phyloP scores from a whole-genome alignment of 2,797 vertebrate genomes.

The Myripristis jacobus region DNA sequence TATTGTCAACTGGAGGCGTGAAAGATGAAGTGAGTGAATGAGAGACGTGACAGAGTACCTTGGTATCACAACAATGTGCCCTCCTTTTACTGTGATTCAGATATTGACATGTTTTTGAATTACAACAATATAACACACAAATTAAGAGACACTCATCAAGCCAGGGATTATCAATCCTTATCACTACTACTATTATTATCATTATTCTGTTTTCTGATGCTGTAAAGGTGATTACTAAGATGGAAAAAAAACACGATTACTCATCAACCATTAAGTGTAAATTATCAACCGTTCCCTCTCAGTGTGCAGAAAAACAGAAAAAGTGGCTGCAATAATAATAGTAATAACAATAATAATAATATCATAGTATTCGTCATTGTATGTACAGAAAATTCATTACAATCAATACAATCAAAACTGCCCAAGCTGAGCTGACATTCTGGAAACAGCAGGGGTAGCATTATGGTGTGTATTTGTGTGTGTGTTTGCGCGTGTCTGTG shows the following conservation, averaged over 20 bases:
- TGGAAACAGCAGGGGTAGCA: slow-evolving; percentile 80
- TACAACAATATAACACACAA: slow-evolving; percentile 87
- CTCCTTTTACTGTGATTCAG: slow-evolving; percentile 80
- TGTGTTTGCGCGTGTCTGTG: slow-evolving; percentile 36
- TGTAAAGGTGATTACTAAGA: slow-evolving; percentile 71
- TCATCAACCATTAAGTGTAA: slow-evolving; percentile 64
- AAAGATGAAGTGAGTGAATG: slow-evolving; percentile 54
- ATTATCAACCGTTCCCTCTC: slow-evolving; percentile 67
- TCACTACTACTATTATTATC: slow-evolving; percentile 81
- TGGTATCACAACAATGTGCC: slow-evolving; percentile 81
- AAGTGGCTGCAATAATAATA: slow-evolving; percentile 79
- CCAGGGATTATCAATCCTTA: slow-evolving; percentile 83
- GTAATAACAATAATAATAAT: slow-evolving; percentile 77
- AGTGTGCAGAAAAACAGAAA: slow-evolving; percentile 75
- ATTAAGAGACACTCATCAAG: slow-evolving; percentile 87
- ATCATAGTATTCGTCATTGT: slow-evolving; percentile 81
- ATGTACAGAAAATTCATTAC: slow-evolving; percentile 85
- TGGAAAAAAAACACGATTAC: slow-evolving; percentile 41
- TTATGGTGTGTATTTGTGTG: slow-evolving; percentile 56
- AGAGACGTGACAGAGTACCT: slow-evolving; percentile 54
- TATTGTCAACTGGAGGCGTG: slow-evolving; percentile 30
- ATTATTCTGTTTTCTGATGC: slow-evolving; percentile 75
- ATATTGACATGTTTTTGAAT: slow-evolving; percentile 84
- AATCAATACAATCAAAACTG: slow-evolving; percentile 89
- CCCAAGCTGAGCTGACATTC: slow-evolving; percentile 88